These are phyloP conservation scores for Acanthosoma haemorrhoidale DNA, from an alignment of 2,888 invertebrate genomes.

Conservation along the genomic window DNA sequence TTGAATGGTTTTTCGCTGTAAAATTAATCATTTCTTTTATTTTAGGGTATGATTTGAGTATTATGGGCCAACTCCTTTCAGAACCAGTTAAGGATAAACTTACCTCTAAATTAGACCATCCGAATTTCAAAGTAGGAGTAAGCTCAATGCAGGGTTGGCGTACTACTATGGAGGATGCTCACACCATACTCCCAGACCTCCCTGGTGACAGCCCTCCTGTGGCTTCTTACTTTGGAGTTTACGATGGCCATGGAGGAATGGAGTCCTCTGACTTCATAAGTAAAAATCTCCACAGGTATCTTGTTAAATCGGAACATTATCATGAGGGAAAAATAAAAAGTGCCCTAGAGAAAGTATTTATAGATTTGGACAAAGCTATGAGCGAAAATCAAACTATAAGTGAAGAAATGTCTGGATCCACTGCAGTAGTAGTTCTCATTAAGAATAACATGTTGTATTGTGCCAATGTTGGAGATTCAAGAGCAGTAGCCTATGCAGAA, in stretches of 20 bases:
- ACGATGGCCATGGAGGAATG: conserved; percentile 34
- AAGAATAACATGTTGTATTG: conserved; percentile 84
- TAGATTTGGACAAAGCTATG: conserved; percentile 92
- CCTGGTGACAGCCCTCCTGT: conserved; percentile 24
- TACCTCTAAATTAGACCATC: neutral
- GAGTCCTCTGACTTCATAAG: conserved; percentile 29
- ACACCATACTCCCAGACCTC: conserved; percentile 27
- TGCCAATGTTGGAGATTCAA: conserved; percentile 46
- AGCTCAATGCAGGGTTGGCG: conserved; percentile 35
- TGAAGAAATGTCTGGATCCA: conserved; percentile 91
- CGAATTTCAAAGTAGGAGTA: conserved; percentile 17
- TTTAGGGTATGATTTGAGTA: conserved; percentile 4
- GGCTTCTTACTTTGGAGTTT: conserved; percentile 32
- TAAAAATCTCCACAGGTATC: conserved; percentile 26
- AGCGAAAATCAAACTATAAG: conserved; percentile 76
- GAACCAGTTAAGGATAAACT: conserved; percentile 66
- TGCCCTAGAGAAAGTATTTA: conserved; percentile 57
- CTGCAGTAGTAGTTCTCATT: conserved; percentile 79
- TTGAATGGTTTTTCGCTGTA: no score
- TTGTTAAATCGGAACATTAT: conserved; percentile 30
- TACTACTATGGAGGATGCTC: conserved; percentile 33
- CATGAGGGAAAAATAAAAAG: conserved; percentile 23
- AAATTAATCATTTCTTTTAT: no score
- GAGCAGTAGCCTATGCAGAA: conserved; percentile 30
- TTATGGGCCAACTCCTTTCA: conserved; percentile 94